Evolutionary conservation across 2,113 vertebrate genomes (phyloP).

Genomic region (Lepus timidus): DNA sequence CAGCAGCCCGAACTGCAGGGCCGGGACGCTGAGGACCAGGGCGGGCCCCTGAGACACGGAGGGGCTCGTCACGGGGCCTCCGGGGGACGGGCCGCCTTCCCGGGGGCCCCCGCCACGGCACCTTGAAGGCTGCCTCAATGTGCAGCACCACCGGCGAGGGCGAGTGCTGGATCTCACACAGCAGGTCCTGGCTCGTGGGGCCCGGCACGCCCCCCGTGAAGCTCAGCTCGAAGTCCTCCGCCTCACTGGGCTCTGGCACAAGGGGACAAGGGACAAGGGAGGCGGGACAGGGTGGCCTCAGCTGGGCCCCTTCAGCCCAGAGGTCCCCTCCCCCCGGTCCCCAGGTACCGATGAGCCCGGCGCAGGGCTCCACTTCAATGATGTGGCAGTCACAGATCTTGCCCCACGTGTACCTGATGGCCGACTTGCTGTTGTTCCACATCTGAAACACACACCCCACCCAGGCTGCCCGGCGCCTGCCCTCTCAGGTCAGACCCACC

Average conservation of each 20-base stretch:
- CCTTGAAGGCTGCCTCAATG: conserved; percentile 94
- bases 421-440: conserved; percentile 95
- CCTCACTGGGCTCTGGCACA: conserved; percentile 88
- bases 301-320: neutral
- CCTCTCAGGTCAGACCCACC: accelerated
- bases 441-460: conserved; percentile 88
- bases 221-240: conserved; percentile 89
- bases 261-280: neutral
- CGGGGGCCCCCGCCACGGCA: conserved; percentile 50
- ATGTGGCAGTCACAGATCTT: conserved; percentile 85
- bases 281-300: too few species aligned
- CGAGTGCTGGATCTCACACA: conserved; percentile 88
- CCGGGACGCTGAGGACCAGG: conserved; percentile 87
- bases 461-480: accelerated
- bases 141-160: conserved; percentile 87
- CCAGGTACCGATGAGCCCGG: conserved; percentile 90
- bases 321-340: neutral
- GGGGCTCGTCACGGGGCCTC: neutral
- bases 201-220: conserved; percentile 91
- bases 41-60: conserved; percentile 91
- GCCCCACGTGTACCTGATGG: conserved; percentile 92
- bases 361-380: conserved; percentile 92
- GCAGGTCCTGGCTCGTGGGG: conserved; percentile 84
- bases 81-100: accelerated
- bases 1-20: conserved; percentile 92